Evolutionary conservation across 2,888 invertebrate genomes (phyloP), one percentile per base, ranked within the genome.

Genomic region (Hydroisotoma schaefferi): DNA sequence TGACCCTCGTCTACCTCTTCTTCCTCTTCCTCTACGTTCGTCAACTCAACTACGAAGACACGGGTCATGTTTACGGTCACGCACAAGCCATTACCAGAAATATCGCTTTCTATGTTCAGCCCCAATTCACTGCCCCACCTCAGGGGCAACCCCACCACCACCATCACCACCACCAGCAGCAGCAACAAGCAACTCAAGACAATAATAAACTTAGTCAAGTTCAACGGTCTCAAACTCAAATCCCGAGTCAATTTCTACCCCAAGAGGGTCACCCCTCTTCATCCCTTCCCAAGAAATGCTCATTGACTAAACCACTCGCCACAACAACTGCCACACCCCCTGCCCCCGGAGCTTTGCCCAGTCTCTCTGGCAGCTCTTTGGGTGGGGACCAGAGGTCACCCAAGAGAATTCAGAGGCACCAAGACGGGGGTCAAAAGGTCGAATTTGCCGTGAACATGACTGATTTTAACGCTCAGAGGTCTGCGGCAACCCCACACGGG

Each of bases 61-160:
- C 66, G 60, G 66, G 63, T 33, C 66, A 66, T 46, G 63, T 66
- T 25, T 66, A 54, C 43, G 66, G 66, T 43, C 66, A 61, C 58
- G 63, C 63, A 63, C 63, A 63, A 63, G 60, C 62, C 4, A 52
- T 63, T 52, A 62, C 62, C 52, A 60, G 63, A 57, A 63, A 66
- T 58, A 55, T 61, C 38, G 63, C 66, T 55, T 66, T 66, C 61
- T 66, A 66, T 56, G 66, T 66, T 58, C 65, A 65, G 44, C 65
- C 65, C 54, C 65, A 65, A 52, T 66, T 66, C 55, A 57, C 63
- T 25, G 18, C 47, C 33, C n/a, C n/a, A 10, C n/a, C n/a, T n/a
- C n/a, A n/a, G n/a, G n/a, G n/a, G n/a, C n/a, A n/a, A n/a, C n/a
- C n/a, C n/a, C n/a, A n/a, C n/a, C n/a, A n/a, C n/a, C n/a, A n/a